Conservation (phyloP, 1,140 invertebrate species). For the Macrobrachium nipponense region DNA sequence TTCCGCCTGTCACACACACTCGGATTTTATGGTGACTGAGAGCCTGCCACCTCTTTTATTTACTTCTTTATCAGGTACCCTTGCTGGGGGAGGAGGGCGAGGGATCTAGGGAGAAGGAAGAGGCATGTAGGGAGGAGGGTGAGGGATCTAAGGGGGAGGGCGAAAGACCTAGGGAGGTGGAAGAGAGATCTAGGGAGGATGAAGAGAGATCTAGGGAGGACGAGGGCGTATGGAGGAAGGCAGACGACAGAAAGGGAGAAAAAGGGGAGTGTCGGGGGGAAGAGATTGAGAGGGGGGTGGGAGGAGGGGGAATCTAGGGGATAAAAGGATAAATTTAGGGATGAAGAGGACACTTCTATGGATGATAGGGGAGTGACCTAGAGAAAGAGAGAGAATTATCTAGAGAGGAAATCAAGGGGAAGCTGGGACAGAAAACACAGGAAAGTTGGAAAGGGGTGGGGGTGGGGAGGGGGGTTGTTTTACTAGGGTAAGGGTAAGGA, state of each 20-base stretch:
- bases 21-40: slow-evolving; percentile 51
- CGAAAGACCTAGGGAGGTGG: too few species aligned
- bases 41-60: slow-evolving; percentile 16
- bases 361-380: background rate
- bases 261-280: too few species aligned
- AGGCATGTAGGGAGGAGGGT: background rate
- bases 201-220: background rate
- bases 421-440: too few species aligned
- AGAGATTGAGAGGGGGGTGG: background rate
- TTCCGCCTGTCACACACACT: slow-evolving; percentile 41
- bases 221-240: background rate
- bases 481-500: too few species aligned
- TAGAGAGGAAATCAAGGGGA: too few species aligned
- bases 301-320: background rate
- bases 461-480: too few species aligned
- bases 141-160: too few species aligned
- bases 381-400: too few species aligned
- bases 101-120: background rate
- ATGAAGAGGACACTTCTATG: background rate
- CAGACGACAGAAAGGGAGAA: too few species aligned
- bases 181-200: background rate
- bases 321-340: too few species aligned
- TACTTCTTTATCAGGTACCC: slow-evolving; percentile 25
- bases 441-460: too few species aligned
- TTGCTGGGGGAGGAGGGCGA: background rate